A percentile compares a stretch with the other conserved stretches of the same genome.
Evolutionary conservation across 2,113 vertebrate genomes (phyloP).

Genomic region (Halcyon malimbica): DNA sequence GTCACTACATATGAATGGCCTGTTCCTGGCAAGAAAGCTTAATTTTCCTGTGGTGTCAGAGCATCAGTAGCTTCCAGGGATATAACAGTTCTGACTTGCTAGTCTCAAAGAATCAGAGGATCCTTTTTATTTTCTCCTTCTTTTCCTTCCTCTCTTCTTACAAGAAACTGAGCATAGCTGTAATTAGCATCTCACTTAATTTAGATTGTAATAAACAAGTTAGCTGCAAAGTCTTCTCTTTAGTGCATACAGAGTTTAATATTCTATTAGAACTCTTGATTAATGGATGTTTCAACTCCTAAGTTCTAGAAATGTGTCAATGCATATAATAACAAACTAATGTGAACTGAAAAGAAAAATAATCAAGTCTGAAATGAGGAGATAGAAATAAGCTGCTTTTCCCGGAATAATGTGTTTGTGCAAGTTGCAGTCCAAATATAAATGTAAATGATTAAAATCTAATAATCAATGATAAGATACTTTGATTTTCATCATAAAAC

Average conservation of each 20-base stretch:
- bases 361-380: not conserved
- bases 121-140: not conserved
- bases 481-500: conserved; percentile 13
- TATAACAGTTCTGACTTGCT: not conserved
- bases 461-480: not conserved
- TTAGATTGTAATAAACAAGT: not conserved
- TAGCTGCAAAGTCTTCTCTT: not conserved
- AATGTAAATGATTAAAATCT: conserved; percentile 31
- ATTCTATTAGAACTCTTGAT: not conserved
- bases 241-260: not conserved
- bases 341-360: not conserved
- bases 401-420: not conserved
- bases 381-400: conserved; percentile 4
- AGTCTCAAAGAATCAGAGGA: not conserved
- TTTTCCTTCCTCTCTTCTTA: not conserved
- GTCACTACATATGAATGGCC: not conserved
- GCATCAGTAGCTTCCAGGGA: not conserved
- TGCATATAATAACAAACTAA: not conserved
- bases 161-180: not conserved
- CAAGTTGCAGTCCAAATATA: not conserved
- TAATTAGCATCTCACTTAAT: not conserved
- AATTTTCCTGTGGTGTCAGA: not conserved
- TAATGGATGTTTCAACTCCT: not conserved
- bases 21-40: not conserved
- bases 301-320: not conserved